Conservation (phyloP, 2,113 vertebrate genomes). For the Morone chrysops region DNA sequence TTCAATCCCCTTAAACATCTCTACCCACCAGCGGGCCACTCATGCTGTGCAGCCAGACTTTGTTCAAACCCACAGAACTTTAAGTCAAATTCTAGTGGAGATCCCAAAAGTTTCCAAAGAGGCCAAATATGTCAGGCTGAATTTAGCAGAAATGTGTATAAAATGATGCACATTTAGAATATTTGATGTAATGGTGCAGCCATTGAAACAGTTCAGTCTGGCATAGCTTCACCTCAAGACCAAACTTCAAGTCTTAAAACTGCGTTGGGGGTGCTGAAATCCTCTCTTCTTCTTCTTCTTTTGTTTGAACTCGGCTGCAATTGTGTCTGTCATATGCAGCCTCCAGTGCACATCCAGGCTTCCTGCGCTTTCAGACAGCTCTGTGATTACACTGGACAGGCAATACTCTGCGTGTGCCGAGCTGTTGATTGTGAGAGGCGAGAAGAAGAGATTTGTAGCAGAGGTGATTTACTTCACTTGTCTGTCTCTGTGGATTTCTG, state of each 20-base stretch:
- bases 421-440: slow-evolving; percentile 48
- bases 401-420: slow-evolving; percentile 38
- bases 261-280: neutral
- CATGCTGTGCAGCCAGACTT: slow-evolving; percentile 3
- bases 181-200: neutral
- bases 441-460: slow-evolving; percentile 38
- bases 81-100: neutral
- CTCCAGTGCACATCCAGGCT: slow-evolving; percentile 35
- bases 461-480: slow-evolving; percentile 60
- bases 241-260: neutral
- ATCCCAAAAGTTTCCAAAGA: neutral
- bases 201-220: neutral
- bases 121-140: neutral
- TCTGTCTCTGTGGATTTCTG: slow-evolving; percentile 29
- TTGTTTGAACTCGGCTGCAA: slow-evolving; percentile 17
- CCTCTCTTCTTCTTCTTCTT: neutral
- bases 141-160: neutral
- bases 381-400: slow-evolving; percentile 62
- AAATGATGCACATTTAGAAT: neutral
- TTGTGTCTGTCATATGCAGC: slow-evolving; percentile 46
- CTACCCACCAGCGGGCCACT: neutral
- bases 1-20: neutral
- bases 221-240: neutral
- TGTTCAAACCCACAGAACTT: neutral
- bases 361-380: slow-evolving; percentile 49